These are phyloP conservation scores for Noctua comes DNA, from an alignment of 2,888 invertebrate genomes.

Conservation along the genomic window DNA sequence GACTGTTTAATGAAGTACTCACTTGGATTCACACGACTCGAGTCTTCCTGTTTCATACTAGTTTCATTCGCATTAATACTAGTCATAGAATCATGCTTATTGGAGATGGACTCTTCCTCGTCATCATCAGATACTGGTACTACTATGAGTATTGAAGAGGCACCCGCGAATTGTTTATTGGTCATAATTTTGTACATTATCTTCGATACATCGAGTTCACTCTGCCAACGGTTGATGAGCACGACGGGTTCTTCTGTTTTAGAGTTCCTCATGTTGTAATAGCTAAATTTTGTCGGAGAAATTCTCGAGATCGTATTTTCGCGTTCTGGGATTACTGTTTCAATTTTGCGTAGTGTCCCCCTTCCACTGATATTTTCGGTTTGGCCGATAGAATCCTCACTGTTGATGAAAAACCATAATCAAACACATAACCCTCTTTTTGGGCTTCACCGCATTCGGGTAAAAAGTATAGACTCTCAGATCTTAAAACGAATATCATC, in stretches of 20 bases:
- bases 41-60: neutral
- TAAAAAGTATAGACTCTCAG: neutral
- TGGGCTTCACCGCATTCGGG: neutral
- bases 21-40: slow-evolving; percentile 13
- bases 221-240: slow-evolving; percentile 63
- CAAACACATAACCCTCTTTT: neutral
- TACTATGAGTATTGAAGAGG: slow-evolving; percentile 74
- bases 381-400: neutral
- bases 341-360: slow-evolving; percentile 9
- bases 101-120: slow-evolving; percentile 23
- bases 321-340: slow-evolving; percentile 12
- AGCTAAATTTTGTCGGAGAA: slow-evolving; percentile 37
- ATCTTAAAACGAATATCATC: neutral
- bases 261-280: neutral
- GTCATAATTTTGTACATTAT: slow-evolving; percentile 68
- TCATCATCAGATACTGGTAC: slow-evolving; percentile 71
- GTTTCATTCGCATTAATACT: slow-evolving; percentile 1
- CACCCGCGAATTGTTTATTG: slow-evolving; percentile 56
- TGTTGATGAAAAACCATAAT: slow-evolving; percentile 10
- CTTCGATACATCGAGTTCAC: slow-evolving; percentile 61
- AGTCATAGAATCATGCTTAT: neutral
- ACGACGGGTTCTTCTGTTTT: slow-evolving; percentile 53
- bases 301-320: slow-evolving; percentile 58
- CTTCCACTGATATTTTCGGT: neutral
- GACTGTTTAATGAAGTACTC: slow-evolving; percentile 29